These are phyloP conservation scores for Callyntrura guangdongensis DNA, from an alignment of 2,888 invertebrate genomes.

Conservation along the genomic window DNA sequence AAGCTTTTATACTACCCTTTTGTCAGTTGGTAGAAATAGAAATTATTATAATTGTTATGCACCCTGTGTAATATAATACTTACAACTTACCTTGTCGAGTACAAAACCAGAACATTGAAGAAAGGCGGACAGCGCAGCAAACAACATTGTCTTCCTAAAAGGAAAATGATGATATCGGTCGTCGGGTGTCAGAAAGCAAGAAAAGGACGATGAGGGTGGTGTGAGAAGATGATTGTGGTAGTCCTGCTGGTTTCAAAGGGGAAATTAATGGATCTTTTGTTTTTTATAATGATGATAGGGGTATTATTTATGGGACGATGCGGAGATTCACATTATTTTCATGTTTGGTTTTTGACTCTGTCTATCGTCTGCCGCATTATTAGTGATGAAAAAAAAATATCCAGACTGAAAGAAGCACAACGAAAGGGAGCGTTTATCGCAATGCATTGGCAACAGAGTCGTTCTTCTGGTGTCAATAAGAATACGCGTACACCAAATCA, in stretches of 20 bases:
- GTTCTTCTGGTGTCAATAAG: too few species aligned
- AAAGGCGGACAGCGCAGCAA: background rate
- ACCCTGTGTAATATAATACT: background rate
- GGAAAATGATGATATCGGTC: slow-evolving; percentile 13
- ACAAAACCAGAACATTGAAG: background rate
- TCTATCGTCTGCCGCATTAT: background rate
- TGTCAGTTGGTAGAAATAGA: background rate
- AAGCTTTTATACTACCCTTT: slow-evolving; percentile 7
- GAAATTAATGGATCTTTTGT: slow-evolving; percentile 12
- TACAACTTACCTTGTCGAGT: background rate
- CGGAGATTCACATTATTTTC: background rate
- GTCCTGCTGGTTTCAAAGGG: background rate
- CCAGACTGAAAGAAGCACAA: background rate
- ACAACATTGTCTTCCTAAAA: background rate
- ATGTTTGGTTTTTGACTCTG: background rate
- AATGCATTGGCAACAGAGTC: too few species aligned
- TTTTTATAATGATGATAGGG: background rate
- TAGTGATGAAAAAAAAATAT: background rate
- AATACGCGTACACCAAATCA: too few species aligned
- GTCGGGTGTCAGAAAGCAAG: background rate
- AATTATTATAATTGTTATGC: background rate
- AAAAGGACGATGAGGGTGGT: background rate
- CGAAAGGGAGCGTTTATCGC: too few species aligned
- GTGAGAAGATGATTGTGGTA: slow-evolving; percentile 3
- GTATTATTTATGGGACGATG: too few species aligned